Evolutionary conservation across 2,888 invertebrate genomes (phyloP), one percentile per base, ranked within the genome.

Genomic region (Ormia ochracea): DNA sequence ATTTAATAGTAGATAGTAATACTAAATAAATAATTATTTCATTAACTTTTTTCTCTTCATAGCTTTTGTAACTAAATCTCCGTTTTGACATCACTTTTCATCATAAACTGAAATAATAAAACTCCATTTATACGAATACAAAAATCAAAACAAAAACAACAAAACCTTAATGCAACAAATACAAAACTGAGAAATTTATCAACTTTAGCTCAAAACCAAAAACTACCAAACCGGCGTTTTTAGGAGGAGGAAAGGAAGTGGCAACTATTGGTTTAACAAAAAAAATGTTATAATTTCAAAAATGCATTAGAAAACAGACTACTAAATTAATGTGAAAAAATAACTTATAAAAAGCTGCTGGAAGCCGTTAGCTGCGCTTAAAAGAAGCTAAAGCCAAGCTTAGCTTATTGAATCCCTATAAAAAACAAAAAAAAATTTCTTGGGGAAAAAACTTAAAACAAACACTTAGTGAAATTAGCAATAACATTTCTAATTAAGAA

Each of bases 1-100:
- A 31, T 4, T 0, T n/a, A 14, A 38, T 2, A 10, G n/a, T n/a
- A 38, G 4, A 38, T 14, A 38, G 6, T 3, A 58, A 56, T 1
- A 28, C 10, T 21, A 31, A 54, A 6, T 58, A 23, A 41, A n/a
- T 38, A 26, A 4, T 4, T 17, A n/a, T 7, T 38, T 31, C 14
- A 21, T n/a, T n/a, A n/a, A n/a, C n/a, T 61, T 41, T 1, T 65
- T 1, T 76, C 36, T 65, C 75, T 81, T 87, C 87, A 65, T 86
- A 89, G 89, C 89, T 89, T 89, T 89, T 89, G 89, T 89, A 89
- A 89, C 89, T 89, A 88, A 89, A 89, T 88, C 89, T 89, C 89
- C 89, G 89, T 89, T 89, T 89, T 88, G 88, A 89, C 89, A 89
- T 89, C 89, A 89, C 87, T 88, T 88, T 88, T 88, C 88, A 88